phyloP scores from a whole-genome alignment of 2,113 vertebrate genomes.

The Ptychochromis oligacanthus region DNA sequence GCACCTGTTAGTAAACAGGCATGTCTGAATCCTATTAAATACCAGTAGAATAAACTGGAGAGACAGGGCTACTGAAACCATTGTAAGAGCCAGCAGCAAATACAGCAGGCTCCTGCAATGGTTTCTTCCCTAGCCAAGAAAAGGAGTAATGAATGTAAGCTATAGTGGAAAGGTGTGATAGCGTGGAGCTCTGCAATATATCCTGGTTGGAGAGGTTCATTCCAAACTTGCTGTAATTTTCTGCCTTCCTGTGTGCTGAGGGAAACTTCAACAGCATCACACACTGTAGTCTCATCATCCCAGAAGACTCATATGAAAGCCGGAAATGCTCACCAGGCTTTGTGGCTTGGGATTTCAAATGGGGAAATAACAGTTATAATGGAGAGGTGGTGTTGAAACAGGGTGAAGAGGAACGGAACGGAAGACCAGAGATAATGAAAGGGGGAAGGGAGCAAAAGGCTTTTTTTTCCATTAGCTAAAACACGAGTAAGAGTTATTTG shows the following conservation, averaged over 20 bases:
- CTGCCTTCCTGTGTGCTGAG: conserved; percentile 5
- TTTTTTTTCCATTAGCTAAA: conserved; percentile 35
- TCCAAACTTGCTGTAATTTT: conserved; percentile 20
- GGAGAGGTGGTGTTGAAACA: conserved; percentile 27
- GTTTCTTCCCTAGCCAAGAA: background rate
- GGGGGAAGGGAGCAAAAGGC: background rate
- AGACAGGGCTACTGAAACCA: background rate
- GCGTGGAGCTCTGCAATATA: background rate
- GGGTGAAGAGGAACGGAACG: conserved; percentile 32
- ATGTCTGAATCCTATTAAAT: background rate
- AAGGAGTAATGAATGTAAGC: conserved; percentile 33
- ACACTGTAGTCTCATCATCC: background rate
- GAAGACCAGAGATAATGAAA: conserved; percentile 46
- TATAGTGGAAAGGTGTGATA: conserved; percentile 1
- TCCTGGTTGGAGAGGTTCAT: conserved; percentile 15
- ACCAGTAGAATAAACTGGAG: background rate
- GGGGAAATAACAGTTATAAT: conserved; percentile 47
- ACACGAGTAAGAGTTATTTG: conserved; percentile 38
- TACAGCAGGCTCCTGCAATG: background rate
- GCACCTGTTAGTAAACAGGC: background rate
- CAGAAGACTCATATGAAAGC: background rate
- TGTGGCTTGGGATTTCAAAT: background rate
- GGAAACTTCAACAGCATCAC: conserved; percentile 7
- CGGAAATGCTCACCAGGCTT: conserved; percentile 13
- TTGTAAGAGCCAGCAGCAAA: background rate